Percentiles rank a stretch among this genome's conserved stretches.
Evolutionary conservation across 2,113 vertebrate species (phyloP).

Genomic region (Capricornis sumatraensis): DNA sequence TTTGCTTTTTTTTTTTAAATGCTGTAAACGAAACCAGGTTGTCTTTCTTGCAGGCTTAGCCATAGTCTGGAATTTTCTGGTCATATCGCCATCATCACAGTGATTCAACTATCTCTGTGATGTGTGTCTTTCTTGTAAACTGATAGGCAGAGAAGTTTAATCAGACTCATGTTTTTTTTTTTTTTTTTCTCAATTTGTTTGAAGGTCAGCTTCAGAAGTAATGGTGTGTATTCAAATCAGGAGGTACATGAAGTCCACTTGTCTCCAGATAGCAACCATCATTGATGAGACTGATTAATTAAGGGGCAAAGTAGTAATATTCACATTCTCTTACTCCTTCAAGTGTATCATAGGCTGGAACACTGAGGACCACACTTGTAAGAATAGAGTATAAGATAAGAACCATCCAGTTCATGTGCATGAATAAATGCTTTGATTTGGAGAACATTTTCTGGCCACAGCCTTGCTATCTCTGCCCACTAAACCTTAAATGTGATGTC

Average conservation of each 20-base stretch:
- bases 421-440: background rate
- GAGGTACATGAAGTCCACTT: background rate
- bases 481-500: background rate
- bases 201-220: background rate
- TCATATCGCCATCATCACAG: background rate
- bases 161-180: background rate
- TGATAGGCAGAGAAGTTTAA: background rate
- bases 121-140: background rate
- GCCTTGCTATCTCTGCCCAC: background rate
- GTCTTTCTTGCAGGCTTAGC: background rate
- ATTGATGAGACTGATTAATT: background rate
- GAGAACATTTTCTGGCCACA: background rate
- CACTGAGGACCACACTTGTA: accelerated
- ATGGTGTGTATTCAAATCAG: background rate
- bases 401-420: too few relatives aligned
- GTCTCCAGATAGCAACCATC: background rate
- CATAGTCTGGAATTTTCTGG: background rate
- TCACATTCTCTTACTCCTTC: background rate
- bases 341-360: background rate
- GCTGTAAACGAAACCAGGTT: background rate
- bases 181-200: background rate
- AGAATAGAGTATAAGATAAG: too few relatives aligned
- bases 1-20: background rate
- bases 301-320: background rate
- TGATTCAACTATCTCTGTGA: background rate